Evolutionary conservation across 2,113 vertebrate species (phyloP), one percentile per base, ranked within the genome.

Genomic region (Craseonycteris thonglongyai): DNA sequence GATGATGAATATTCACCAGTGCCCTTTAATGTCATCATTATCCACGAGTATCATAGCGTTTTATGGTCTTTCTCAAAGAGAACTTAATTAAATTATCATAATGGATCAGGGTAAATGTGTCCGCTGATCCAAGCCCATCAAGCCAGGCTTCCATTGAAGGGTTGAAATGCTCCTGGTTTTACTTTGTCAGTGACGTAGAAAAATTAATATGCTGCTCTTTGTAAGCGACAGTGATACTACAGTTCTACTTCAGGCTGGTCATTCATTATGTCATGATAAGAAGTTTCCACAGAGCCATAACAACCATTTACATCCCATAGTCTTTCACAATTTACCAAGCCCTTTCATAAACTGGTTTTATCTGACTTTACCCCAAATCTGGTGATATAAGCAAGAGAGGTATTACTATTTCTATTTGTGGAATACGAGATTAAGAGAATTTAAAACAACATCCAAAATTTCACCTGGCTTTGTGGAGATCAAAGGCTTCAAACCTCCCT

Each of bases 81-180:
- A 84, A 84, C 24, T 33, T 90, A 82, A 93, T 79, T 86, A 85
- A 81, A 22, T 63, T 91, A 86, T 65, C 59, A 61, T 24, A 75
- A 61, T 21, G 75, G 59, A 61, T 71, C 72, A 56, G 68, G 58
- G 28, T 68, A 45, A 56, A 63, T 42, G 21, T 35, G 28, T 47
- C 58, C 78, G 66, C 28, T 93, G 69, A 88, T 54, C 56, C 24
- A 42, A 84, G 38, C 19, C 56, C 51, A 81, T 88, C 63, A 85
- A 33, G 71, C 30, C 63, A 92, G 85, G 6, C 21, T 68, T 74
- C 72, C 49, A 35, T 54, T 40, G 58, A 7, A n/a, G 42, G 58
- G 40, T 68, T 94, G 69, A 22, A 63, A 63, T 90, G 56, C 6
- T 94, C 66, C 81, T 93, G 80, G 72, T 83, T 90, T 93, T 75